phyloP scores from a whole-genome alignment of 2,888 invertebrate genomes.

The Allygus modestus region DNA sequence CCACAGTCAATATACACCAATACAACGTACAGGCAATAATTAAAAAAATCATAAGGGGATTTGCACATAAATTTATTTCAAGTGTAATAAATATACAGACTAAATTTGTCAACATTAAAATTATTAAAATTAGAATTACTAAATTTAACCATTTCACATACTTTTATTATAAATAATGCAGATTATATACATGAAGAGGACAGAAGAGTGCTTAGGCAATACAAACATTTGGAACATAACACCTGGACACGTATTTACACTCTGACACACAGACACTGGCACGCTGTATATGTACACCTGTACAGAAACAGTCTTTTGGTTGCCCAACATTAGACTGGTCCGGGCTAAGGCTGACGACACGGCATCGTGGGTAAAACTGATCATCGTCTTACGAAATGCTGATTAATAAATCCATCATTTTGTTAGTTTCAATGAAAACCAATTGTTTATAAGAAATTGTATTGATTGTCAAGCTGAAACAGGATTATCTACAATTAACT shows the following conservation, averaged over 20 bases:
- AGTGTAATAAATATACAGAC: slow-evolving; percentile 58
- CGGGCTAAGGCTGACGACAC: slow-evolving; percentile 40
- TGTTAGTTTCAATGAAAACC: not conserved
- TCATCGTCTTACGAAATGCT: not conserved
- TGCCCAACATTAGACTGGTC: slow-evolving; percentile 41
- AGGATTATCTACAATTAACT: too few species aligned
- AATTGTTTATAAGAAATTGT: not conserved
- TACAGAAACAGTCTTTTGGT: slow-evolving; percentile 58
- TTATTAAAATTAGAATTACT: slow-evolving; percentile 40
- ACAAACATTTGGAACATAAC: slow-evolving; percentile 48
- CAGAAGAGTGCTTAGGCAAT: slow-evolving; percentile 55
- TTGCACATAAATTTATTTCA: slow-evolving; percentile 56
- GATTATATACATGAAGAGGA: slow-evolving; percentile 48
- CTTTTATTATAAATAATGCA: slow-evolving; percentile 50
- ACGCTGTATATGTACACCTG: slow-evolving; percentile 35
- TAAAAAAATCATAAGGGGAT: not conserved
- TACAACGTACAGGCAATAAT: too few species aligned
- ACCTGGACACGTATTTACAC: slow-evolving; percentile 46
- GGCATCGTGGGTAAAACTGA: slow-evolving; percentile 19
- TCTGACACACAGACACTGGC: slow-evolving; percentile 30
- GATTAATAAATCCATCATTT: not conserved
- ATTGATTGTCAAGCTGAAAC: not conserved
- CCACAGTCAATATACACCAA: too few species aligned
- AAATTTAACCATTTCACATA: slow-evolving; percentile 29
- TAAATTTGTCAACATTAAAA: slow-evolving; percentile 54